Conservation (phyloP, 2,113 vertebrate species). For the Elaphurus davidianus region DNA sequence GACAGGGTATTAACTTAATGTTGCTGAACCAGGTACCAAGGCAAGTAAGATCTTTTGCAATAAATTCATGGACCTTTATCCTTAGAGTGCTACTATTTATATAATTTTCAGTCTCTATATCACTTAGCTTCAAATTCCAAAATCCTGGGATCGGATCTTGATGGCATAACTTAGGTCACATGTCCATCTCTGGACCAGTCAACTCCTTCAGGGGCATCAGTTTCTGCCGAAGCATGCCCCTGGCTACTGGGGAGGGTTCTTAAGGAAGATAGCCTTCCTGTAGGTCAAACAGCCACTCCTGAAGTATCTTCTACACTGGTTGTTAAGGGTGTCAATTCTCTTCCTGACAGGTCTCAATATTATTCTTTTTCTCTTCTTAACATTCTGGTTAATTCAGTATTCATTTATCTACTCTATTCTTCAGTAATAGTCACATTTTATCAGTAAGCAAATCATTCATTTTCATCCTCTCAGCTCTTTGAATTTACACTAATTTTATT, state of each 20-base stretch:
- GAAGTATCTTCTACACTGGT: not conserved
- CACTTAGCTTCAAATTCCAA: not conserved
- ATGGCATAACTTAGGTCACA: not conserved
- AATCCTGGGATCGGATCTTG: not conserved
- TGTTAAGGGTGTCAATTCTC: not conserved
- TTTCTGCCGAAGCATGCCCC: not conserved
- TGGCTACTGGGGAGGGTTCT: not conserved
- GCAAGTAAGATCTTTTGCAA: not conserved
- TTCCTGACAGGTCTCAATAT: not conserved
- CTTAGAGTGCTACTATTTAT: not conserved
- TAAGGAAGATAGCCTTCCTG: not conserved
- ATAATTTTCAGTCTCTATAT: not conserved
- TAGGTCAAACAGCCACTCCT: not conserved
- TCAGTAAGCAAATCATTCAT: constrained; percentile 23
- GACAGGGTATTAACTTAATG: not conserved
- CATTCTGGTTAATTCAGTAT: constrained; percentile 17
- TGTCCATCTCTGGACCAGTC: not conserved
- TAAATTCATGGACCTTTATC: not conserved
- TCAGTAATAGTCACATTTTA: constrained; percentile 11
- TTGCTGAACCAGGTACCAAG: not conserved
- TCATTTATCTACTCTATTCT: not conserved
- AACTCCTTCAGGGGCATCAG: not conserved
- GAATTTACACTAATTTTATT: constrained; percentile 15
- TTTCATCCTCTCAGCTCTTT: constrained; percentile 24
- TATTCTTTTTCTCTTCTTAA: not conserved